Percentiles rank a stretch among this genome's conserved stretches.
Conservation (phyloP, 1,140 invertebrate species). For the Drosophila dunni region DNA sequence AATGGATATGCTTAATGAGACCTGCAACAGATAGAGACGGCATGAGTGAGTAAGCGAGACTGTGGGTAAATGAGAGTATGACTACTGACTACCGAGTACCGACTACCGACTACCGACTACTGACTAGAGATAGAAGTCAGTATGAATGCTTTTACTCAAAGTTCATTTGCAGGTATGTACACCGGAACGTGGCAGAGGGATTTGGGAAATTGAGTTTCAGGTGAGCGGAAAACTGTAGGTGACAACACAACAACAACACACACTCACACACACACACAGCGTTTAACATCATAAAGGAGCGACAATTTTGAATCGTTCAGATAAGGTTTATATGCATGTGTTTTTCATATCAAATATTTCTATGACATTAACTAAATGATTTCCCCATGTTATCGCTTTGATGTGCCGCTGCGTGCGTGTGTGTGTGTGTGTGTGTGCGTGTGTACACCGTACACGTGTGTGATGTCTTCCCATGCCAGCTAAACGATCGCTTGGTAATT, state of each 20-base stretch:
- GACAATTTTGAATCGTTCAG: constrained; percentile 56
- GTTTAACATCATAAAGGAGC: constrained; percentile 49
- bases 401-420: not conserved
- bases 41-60: not conserved
- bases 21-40: constrained; percentile 85
- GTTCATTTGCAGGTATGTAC: constrained; percentile 54
- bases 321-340: constrained; percentile 52
- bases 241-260: constrained; percentile 13
- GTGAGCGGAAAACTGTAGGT: constrained; percentile 55
- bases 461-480: not conserved
- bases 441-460: too few species aligned
- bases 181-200: constrained; percentile 37
- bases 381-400: constrained; percentile 4
- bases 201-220: constrained; percentile 69
- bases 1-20: constrained; percentile 99
- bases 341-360: constrained; percentile 11
- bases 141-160: constrained; percentile 38
- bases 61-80: not conserved
- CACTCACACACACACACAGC: not conserved
- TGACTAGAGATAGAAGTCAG: constrained; percentile 15
- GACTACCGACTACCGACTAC: too few species aligned
- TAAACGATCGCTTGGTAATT: not conserved
- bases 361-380: constrained; percentile 20
- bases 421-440: not conserved
- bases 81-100: too few species aligned